Conservation (phyloP, 2,888 invertebrate species). For the Xestoiulus laeticollis region DNA sequence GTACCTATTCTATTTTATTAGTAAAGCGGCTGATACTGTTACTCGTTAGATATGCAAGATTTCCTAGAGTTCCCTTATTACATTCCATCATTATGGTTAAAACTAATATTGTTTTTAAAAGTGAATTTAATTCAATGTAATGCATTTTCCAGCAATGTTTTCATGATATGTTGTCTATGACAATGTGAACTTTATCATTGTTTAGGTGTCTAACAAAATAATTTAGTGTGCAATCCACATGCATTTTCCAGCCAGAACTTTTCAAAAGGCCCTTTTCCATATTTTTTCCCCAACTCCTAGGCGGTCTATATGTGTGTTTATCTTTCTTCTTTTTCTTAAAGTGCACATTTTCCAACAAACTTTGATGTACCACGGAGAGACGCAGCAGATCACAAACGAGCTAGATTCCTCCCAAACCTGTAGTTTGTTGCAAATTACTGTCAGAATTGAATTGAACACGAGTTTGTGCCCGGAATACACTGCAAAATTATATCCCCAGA, state of each 20-base stretch:
- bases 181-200: too few relatives aligned
- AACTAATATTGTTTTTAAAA: too few relatives aligned
- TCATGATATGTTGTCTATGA: too few relatives aligned
- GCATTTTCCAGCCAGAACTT: background rate
- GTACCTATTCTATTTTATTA: too few relatives aligned
- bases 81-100: too few relatives aligned
- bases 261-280: background rate
- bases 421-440: slow-evolving; percentile 49
- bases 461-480: slow-evolving; percentile 52
- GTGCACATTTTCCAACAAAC: slow-evolving; percentile 9
- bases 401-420: slow-evolving; percentile 45
- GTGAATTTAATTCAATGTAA: too few relatives aligned
- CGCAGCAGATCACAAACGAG: slow-evolving; percentile 50
- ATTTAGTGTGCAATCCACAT: too few relatives aligned
- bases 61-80: too few relatives aligned
- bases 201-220: too few relatives aligned
- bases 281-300: background rate
- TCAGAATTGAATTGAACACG: slow-evolving; percentile 45
- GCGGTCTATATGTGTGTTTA: background rate
- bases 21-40: too few relatives aligned
- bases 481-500: slow-evolving; percentile 52
- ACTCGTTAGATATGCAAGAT: too few relatives aligned
- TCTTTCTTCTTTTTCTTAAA: background rate
- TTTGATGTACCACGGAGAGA: slow-evolving; percentile 13
- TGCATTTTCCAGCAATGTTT: too few relatives aligned